These are phyloP conservation scores for Sarcophaga subvicina DNA, from an alignment of 2,888 invertebrate species.

Conservation along the genomic window DNA sequence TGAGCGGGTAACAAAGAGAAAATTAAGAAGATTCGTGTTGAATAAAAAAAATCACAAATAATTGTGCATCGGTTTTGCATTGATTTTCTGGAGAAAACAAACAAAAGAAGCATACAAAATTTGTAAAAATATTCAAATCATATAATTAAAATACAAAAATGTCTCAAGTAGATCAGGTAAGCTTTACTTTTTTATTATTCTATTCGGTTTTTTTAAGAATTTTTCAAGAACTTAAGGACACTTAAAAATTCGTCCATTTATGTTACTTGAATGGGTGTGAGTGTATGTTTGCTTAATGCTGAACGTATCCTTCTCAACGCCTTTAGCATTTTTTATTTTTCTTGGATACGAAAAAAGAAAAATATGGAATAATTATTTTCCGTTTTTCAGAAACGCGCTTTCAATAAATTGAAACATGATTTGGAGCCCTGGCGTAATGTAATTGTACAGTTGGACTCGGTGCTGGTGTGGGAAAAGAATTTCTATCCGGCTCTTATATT, in stretches of 20 bases:
- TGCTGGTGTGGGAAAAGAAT: slow-evolving; percentile 92
- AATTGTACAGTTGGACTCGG: slow-evolving; percentile 86
- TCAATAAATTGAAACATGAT: slow-evolving; percentile 87
- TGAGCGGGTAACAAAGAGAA: slow-evolving; percentile 15
- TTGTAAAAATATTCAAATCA: not conserved
- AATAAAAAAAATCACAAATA: slow-evolving; percentile 38
- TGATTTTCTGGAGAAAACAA: slow-evolving; percentile 46
- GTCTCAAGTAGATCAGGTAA: slow-evolving; percentile 75
- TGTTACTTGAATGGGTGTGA: slow-evolving; percentile 12
- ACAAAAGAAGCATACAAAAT: not conserved
- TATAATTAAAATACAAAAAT: slow-evolving; percentile 60
- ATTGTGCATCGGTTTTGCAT: slow-evolving; percentile 62
- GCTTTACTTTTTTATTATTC: slow-evolving; percentile 30
- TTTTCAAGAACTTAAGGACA: not conserved
- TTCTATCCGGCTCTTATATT: slow-evolving; percentile 92
- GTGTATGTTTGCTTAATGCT: slow-evolving; percentile 19
- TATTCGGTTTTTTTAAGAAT: not conserved
- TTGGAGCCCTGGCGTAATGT: slow-evolving; percentile 90
- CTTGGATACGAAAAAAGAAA: not conserved
- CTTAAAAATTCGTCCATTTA: slow-evolving; percentile 16
- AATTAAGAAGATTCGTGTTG: not conserved
- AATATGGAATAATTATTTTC: not conserved
- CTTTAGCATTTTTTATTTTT: slow-evolving; percentile 7
- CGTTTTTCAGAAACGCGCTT: slow-evolving; percentile 85
- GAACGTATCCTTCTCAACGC: slow-evolving; percentile 19